A percentile compares a stretch with the other conserved stretches of the same genome.
Conservation (phyloP, 2,113 vertebrate genomes). For the Acinonyx jubatus region DNA sequence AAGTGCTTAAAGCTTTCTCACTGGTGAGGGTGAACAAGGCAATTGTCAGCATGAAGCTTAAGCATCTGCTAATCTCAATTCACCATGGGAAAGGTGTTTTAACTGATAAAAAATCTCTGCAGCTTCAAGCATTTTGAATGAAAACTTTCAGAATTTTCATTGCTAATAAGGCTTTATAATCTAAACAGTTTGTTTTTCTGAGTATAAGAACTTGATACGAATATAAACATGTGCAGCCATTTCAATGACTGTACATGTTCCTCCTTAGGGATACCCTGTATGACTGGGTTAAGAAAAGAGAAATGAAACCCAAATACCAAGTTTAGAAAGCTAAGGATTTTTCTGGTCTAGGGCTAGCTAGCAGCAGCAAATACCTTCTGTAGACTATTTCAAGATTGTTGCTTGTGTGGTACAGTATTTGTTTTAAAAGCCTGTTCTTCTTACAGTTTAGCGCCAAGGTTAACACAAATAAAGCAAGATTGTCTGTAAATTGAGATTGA, state of each 20-base stretch:
- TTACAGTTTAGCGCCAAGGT: background rate
- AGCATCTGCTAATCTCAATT: background rate
- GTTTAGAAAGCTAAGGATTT: background rate
- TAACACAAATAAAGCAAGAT: conserved; percentile 19
- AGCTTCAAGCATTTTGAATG: conserved; percentile 21
- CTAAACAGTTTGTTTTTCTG: background rate
- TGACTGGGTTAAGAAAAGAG: background rate
- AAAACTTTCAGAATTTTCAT: background rate
- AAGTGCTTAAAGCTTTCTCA: background rate
- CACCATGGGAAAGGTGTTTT: background rate
- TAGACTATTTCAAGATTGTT: background rate
- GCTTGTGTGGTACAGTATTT: background rate
- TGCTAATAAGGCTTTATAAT: background rate
- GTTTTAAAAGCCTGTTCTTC: background rate
- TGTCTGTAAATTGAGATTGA: conserved; percentile 47
- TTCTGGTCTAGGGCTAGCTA: background rate
- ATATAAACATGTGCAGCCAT: background rate
- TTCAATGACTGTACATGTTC: background rate
- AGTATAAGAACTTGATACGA: background rate
- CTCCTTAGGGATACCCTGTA: background rate
- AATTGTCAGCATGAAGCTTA: background rate
- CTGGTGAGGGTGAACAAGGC: background rate
- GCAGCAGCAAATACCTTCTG: background rate
- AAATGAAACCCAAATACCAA: background rate
- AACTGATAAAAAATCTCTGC: background rate